Evolutionary conservation across 2,797 vertebrate genomes (phyloP).

Genomic region (Aldrovandia affinis): DNA sequence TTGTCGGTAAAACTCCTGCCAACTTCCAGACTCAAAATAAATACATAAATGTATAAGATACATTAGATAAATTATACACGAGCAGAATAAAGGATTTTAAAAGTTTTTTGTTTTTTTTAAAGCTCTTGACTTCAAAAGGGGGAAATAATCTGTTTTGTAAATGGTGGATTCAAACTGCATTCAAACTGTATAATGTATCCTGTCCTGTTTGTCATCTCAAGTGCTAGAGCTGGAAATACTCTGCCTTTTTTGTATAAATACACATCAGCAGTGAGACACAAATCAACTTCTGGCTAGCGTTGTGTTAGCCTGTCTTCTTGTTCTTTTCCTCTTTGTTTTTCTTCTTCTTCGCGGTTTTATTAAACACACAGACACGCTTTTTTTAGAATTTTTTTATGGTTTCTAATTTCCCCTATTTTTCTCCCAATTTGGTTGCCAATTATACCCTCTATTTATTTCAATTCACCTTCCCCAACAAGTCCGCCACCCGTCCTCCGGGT

Average conservation of each 20-base stretch:
- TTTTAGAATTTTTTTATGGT: conserved; percentile 14
- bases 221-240: not conserved
- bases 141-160: not conserved
- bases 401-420: too few species aligned
- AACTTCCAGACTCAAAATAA: not conserved
- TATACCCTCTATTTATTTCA: too few species aligned
- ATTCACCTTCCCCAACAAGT: too few species aligned
- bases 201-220: conserved; percentile 3
- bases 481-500: too few species aligned
- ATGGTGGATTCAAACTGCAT: not conserved
- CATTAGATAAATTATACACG: not conserved
- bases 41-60: not conserved
- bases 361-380: not conserved
- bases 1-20: not conserved
- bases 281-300: not conserved
- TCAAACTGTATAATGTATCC: not conserved
- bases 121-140: not conserved
- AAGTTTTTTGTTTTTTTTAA: not conserved
- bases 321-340: not conserved
- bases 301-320: not conserved
- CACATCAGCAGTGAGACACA: not conserved
- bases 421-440: too few species aligned
- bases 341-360: not conserved
- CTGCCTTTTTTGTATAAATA: not conserved
- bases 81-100: not conserved